These are phyloP conservation scores for Spea multiplicata DNA, from an alignment of 2,113 vertebrate genomes.

Conservation along the genomic window DNA sequence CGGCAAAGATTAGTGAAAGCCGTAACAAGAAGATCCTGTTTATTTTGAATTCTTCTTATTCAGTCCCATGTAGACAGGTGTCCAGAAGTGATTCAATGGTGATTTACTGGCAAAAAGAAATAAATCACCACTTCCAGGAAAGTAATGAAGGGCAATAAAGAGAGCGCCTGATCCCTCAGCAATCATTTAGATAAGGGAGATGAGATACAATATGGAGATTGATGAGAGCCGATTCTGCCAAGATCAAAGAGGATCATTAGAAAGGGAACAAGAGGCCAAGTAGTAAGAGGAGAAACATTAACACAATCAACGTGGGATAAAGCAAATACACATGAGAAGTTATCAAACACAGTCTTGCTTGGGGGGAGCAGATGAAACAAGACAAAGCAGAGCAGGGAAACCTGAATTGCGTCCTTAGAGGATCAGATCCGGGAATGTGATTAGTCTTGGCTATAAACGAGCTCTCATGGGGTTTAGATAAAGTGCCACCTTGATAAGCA, in stretches of 20 bases:
- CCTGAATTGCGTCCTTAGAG: slow-evolving; percentile 52
- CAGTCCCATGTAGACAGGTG: not conserved
- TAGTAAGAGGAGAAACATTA: slow-evolving; percentile 53
- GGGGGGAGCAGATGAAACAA: slow-evolving; percentile 52
- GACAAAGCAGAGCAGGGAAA: slow-evolving; percentile 51
- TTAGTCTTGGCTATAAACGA: slow-evolving; percentile 59
- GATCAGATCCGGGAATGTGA: slow-evolving; percentile 43
- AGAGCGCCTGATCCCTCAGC: slow-evolving; percentile 51
- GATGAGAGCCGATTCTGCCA: slow-evolving; percentile 52
- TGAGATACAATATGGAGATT: slow-evolving; percentile 47
- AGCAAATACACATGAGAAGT: slow-evolving; percentile 56
- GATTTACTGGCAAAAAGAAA: not conserved
- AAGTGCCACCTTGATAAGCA: slow-evolving; percentile 51
- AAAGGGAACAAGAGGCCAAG: not conserved
- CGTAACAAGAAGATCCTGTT: too few species aligned
- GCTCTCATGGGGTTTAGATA: slow-evolving; percentile 49
- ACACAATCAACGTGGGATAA: slow-evolving; percentile 57
- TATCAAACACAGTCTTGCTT: slow-evolving; percentile 60
- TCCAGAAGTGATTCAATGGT: not conserved
- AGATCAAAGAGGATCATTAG: slow-evolving; percentile 63
- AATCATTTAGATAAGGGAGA: slow-evolving; percentile 58
- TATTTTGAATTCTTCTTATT: too few species aligned
- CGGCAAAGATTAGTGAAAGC: too few species aligned
- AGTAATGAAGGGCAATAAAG: slow-evolving; percentile 44
- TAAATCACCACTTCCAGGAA: slow-evolving; percentile 12